Conservation (phyloP, 2,888 invertebrate species). For the Melieria picta region DNA sequence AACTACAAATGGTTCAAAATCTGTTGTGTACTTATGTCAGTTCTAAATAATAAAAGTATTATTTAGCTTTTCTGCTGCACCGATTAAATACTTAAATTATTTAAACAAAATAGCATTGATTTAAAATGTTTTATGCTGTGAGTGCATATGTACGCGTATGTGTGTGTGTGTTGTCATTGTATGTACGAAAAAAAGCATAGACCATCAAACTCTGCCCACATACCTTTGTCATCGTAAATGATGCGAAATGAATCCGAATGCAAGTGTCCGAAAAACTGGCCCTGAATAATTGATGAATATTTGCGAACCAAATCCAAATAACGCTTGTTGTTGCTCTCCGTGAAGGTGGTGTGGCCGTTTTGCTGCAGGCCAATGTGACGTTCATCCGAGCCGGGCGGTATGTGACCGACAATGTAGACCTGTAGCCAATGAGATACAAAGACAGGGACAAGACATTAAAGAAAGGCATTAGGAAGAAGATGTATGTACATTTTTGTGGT, state of each 20-base stretch:
- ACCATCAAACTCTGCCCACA: constrained; percentile 45
- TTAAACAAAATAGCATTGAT: no score
- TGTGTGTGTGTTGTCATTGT: no score
- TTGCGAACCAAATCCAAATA: constrained; percentile 81
- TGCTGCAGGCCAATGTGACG: constrained; percentile 75
- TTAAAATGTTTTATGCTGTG: no score
- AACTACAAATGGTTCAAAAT: no score
- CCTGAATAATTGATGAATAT: constrained; percentile 83
- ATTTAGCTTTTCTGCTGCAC: no score
- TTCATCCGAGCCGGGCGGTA: constrained; percentile 89
- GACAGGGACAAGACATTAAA: constrained; percentile 31
- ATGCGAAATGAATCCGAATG: constrained; percentile 92
- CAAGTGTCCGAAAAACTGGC: constrained; percentile 92
- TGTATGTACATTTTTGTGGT: no score
- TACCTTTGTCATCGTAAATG: constrained; percentile 82
- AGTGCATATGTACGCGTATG: no score
- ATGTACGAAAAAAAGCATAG: no score
- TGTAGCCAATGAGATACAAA: constrained; percentile 61
- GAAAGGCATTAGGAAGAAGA: background rate
- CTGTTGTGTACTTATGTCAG: no score
- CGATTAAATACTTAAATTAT: no score
- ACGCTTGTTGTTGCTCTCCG: constrained; percentile 79
- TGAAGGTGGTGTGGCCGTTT: constrained; percentile 71
- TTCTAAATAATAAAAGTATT: no score
- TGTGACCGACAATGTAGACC: constrained; percentile 92